A percentile compares a stretch with the other conserved stretches of the same genome.
These are phyloP conservation scores for Epizoanthus stellaris DNA, from an alignment of 92 coral and sea anemone species.

Conservation along the genomic window DNA sequence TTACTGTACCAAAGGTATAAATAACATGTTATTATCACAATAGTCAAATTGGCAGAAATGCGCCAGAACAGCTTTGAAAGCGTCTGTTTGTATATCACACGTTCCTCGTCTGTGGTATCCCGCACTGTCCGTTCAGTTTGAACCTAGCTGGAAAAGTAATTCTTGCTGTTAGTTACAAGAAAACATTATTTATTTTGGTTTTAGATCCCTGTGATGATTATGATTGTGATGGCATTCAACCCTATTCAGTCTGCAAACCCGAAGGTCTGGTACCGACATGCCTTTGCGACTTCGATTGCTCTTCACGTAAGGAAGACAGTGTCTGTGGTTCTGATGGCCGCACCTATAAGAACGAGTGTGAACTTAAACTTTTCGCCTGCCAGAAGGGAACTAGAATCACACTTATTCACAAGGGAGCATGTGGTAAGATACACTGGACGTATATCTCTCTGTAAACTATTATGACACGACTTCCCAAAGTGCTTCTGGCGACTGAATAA, in stretches of 20 bases:
- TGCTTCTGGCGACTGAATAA: too few species aligned
- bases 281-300: slow-evolving; percentile 16
- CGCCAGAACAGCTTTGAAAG: too few species aligned
- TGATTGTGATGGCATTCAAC: slow-evolving; percentile 36
- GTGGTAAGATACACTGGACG: background rate
- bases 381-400: slow-evolving; percentile 31
- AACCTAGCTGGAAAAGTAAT: too few species aligned
- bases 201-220: slow-evolving; percentile 27
- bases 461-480: background rate
- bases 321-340: slow-evolving; percentile 32
- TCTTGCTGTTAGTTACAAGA: too few species aligned
- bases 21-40: too few species aligned
- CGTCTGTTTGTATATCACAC: too few species aligned
- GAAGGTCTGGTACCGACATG: background rate
- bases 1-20: too few species aligned
- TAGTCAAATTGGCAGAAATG: too few species aligned
- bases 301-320: slow-evolving; percentile 1
- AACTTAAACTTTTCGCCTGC: slow-evolving; percentile 32
- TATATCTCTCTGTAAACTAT: background rate
- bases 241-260: slow-evolving; percentile 26
- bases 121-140: too few species aligned
- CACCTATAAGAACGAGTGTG: slow-evolving; percentile 36
- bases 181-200: background rate
- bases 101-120: too few species aligned
- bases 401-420: slow-evolving; percentile 20